Base-by-base conservation (phyloP, 2,888 invertebrate genomes). In the Ophion ventricosus region DNA sequence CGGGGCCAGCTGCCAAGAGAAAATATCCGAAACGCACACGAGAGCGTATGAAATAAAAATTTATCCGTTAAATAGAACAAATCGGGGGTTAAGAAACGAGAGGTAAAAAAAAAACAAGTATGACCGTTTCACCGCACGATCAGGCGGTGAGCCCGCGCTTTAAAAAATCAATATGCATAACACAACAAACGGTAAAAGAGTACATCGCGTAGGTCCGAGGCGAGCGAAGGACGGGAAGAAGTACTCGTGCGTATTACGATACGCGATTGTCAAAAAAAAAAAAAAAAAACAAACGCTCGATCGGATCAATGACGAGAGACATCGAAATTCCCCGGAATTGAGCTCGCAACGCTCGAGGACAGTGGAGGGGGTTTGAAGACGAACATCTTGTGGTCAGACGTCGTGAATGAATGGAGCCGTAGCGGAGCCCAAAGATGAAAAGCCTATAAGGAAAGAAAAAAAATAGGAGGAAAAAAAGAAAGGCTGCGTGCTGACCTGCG, bases 91-190 rank as follows among this genome's bases (percentile, higher is more conserved):
- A 17, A 61, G 25, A 61, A 43, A n/a, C 20, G 17, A 5, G 20
- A 76, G n/a, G n/a, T 57, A 25, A 23, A 66, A 35, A 57, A 29
- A 59, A 67, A 43, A 78, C 35, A 56, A 29, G 72, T 61, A 17
- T 8, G 10, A 61, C 5, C 64, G 64, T 79, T 75, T 40, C 40
- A 72, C 54, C 67, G 59, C 66, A 56, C 54, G 72, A 54, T 54
- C 73, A 57, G 80, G 75, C 78, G 75, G 70, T 49, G 67, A 78
- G 80, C 80, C 78, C 83, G 80, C 84, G 86, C 75, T 85, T 77
- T 78, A 57, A 83, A 86, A 87, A 87, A 87, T 87, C 87, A 87
- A 87, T 87, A 87, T 87, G 80, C 80, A 84, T 86, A 87, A 85
- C 80, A 86, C 84, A 86, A 86, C 86, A 86, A 80, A 85, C 79